Base-by-base conservation (phyloP, 1,140 invertebrate genomes). In the Phocides pigmalion region DNA sequence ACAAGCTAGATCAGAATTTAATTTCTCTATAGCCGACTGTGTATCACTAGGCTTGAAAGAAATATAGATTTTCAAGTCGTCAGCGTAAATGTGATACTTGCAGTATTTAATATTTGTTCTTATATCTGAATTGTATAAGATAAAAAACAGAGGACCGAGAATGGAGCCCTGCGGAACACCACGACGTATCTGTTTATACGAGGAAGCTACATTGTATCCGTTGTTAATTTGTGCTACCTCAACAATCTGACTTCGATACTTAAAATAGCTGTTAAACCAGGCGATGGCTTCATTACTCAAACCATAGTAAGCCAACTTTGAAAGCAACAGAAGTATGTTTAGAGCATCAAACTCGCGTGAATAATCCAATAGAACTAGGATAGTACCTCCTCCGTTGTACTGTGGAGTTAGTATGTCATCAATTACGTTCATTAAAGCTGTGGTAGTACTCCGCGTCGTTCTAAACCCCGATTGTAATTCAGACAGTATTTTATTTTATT, bases 31-130 rank as follows among this genome's bases (percentile, higher is more conserved):
- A 2, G 8, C 22, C 15, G 15, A n/a, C 8, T 17, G 14, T 6
- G 39, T 32, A 32, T 32, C 28, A 32, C 8, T 1, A 0, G 49
- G 49, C n/a, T 25, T 32, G 16, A 51, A 51, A 2, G 49, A 51
- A 3, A 32, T 51, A 51, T 51, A 51, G 0, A 51, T 1, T 12
- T 51, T 25, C 3, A 51, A 9, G 12, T 51, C 49, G 5, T 51
- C 49, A 28, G 49, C 49, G 9, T 51, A 51, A 1, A 51, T 15
- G 25, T 51, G 49, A 35, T 15, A 51, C 6, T 51, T 25, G 20
- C 20, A 32, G 8, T 32, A 32, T n/a, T n/a, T n/a, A n/a, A n/a
- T n/a, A n/a, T n/a, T n/a, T n/a, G n/a, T n/a, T n/a, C n/a, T n/a
- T n/a, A 22, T 22, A 22, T 22, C 22, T 22, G 22, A 2, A 6